Evolutionary conservation across 2,113 vertebrate species (phyloP).

Genomic region (Phylloscopus trochiloides): DNA sequence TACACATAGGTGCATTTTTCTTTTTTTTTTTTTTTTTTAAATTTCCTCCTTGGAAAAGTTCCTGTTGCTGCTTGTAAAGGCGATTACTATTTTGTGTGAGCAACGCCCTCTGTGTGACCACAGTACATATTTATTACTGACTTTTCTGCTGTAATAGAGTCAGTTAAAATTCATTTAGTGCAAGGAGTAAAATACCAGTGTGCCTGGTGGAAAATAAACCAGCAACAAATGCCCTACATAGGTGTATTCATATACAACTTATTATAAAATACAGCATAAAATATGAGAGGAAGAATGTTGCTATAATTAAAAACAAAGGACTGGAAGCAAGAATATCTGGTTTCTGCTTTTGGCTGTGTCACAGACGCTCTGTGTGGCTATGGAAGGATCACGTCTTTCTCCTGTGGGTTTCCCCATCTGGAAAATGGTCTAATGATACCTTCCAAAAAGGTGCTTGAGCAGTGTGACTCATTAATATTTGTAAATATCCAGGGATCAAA

Average conservation of each 20-base stretch:
- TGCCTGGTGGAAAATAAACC: not conserved
- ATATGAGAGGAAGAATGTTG: conserved; percentile 41
- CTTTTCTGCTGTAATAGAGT: not conserved
- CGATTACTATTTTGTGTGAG: not conserved
- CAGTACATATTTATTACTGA: not conserved
- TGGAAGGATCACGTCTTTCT: conserved; percentile 25
- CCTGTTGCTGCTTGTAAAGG: not conserved
- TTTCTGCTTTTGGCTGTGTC: conserved; percentile 28
- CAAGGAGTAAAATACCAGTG: not conserved
- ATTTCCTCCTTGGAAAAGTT: not conserved
- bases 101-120: not conserved
- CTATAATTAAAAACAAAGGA: conserved; percentile 55
- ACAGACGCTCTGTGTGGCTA: not conserved
- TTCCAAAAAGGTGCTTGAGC: conserved; percentile 53
- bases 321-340: conserved; percentile 56
- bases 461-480: conserved; percentile 55
- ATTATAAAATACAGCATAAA: conserved; percentile 40
- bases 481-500: conserved; percentile 58
- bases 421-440: conserved; percentile 50
- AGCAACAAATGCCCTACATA: not conserved
- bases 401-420: conserved; percentile 33
- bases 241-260: conserved; percentile 18
- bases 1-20: not conserved
- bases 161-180: not conserved
- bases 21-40: not conserved